phyloP scores from a whole-genome alignment of 2,888 invertebrate species.

The Meliscaeva auricollis region DNA sequence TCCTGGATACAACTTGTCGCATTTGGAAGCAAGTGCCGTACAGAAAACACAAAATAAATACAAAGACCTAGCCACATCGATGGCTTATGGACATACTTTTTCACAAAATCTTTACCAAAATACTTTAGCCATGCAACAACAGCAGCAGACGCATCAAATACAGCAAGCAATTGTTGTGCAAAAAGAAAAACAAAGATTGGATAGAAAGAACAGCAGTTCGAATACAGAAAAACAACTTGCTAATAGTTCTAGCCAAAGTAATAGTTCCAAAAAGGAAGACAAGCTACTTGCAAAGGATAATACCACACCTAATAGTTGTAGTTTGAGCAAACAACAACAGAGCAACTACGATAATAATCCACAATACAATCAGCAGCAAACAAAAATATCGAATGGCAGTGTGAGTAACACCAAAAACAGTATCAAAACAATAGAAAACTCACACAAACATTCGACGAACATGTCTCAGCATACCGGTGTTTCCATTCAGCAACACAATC shows the following conservation, averaged over 20 bases:
- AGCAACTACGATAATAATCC: constrained; percentile 53
- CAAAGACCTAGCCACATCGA: constrained; percentile 83
- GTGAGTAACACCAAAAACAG: constrained; percentile 62
- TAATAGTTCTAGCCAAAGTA: constrained; percentile 53
- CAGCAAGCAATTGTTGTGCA: constrained; percentile 77
- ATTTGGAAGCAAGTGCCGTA: constrained; percentile 85
- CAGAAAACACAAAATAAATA: constrained; percentile 87
- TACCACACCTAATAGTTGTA: constrained; percentile 55
- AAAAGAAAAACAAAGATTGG: constrained; percentile 81
- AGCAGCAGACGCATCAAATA: constrained; percentile 82
- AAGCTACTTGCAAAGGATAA: constrained; percentile 76
- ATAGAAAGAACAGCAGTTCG: constrained; percentile 80
- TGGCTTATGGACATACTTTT: constrained; percentile 83
- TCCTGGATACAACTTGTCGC: constrained; percentile 86
- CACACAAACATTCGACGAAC: constrained; percentile 71
- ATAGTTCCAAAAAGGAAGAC: constrained; percentile 81
- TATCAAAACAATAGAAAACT: constrained; percentile 64
- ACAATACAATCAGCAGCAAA: constrained; percentile 72
- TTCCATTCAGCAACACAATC: constrained; percentile 66
- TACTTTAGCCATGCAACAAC: constrained; percentile 82
- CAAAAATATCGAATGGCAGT: constrained; percentile 74
- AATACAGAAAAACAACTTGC: constrained; percentile 66
- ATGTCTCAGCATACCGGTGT: constrained; percentile 65
- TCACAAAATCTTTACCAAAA: constrained; percentile 83
- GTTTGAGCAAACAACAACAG: constrained; percentile 72